Conservation (phyloP, 2,888 invertebrate species). For the Mesorhabditis sp. region DNA sequence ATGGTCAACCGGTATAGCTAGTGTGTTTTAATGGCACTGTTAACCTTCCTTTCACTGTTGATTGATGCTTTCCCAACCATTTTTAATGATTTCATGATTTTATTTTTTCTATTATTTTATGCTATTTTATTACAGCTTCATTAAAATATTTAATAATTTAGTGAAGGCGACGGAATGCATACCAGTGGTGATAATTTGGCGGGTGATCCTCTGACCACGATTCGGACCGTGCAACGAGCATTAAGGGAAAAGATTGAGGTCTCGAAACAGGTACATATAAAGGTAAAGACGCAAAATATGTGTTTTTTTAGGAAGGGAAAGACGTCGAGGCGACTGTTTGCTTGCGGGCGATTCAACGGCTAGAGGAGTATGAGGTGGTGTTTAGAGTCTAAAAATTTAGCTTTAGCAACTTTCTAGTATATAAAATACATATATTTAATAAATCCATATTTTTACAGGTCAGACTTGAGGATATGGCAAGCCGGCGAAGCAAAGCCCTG, state of each 20-base stretch:
- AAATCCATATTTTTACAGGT: slow-evolving; percentile 7
- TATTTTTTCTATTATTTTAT: no score
- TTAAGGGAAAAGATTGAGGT: slow-evolving; percentile 33
- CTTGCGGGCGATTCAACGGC: slow-evolving; percentile 39
- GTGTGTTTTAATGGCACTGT: slow-evolving; percentile 8
- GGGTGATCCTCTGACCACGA: slow-evolving; percentile 38
- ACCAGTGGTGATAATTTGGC: slow-evolving; percentile 23
- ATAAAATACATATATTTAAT: background rate
- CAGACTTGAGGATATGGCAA: slow-evolving; percentile 33
- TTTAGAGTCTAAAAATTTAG: no score
- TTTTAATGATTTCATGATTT: no score
- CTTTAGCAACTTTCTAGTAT: no score
- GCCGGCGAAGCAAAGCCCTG: slow-evolving; percentile 32
- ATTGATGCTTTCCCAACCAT: background rate
- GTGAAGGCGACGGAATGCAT: slow-evolving; percentile 42
- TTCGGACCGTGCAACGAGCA: slow-evolving; percentile 39
- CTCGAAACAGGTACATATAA: slow-evolving; percentile 20
- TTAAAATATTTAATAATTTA: slow-evolving; percentile 16
- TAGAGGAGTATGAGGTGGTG: slow-evolving; percentile 40
- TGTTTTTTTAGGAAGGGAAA: slow-evolving; percentile 22
- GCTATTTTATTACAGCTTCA: no score
- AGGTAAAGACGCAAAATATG: background rate
- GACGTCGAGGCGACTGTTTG: slow-evolving; percentile 42
- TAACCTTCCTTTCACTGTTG: background rate
- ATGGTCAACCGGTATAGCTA: background rate